Conservation (phyloP, 2,113 vertebrate genomes). For the Amblyornis subalaris region DNA sequence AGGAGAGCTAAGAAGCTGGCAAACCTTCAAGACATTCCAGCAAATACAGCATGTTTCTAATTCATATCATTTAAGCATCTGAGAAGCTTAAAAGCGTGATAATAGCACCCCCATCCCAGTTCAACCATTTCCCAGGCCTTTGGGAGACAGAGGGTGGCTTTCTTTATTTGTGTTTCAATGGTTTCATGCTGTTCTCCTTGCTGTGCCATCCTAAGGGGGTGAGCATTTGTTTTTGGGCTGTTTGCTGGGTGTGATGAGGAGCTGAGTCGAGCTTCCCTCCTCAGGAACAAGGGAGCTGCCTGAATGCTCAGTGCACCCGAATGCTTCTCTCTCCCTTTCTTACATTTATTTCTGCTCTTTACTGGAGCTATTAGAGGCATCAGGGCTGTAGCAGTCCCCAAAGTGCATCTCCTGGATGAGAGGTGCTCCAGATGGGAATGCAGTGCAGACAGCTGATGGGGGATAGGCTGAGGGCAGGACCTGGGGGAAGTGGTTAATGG, state of each 20-base stretch:
- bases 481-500: neutral
- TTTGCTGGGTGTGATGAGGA: neutral
- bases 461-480: neutral
- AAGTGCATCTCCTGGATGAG: neutral
- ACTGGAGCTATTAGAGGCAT: neutral
- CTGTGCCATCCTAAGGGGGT: neutral
- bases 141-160: neutral
- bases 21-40: neutral
- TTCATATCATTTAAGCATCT: neutral
- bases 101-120: neutral
- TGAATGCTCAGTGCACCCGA: neutral
- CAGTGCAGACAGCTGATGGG: neutral
- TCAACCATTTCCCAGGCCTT: neutral
- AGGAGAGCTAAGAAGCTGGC: neutral
- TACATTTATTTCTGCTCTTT: neutral
- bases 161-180: fast-evolving
- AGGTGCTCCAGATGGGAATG: neutral
- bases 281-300: neutral
- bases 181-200: neutral
- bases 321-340: neutral
- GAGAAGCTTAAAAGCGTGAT: slow-evolving; percentile 8
- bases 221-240: fast-evolving
- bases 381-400: neutral
- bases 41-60: neutral
- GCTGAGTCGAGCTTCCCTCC: neutral